Evolutionary conservation across 2,797 vertebrate genomes (phyloP).

Genomic region (Echiichthys vipera): DNA sequence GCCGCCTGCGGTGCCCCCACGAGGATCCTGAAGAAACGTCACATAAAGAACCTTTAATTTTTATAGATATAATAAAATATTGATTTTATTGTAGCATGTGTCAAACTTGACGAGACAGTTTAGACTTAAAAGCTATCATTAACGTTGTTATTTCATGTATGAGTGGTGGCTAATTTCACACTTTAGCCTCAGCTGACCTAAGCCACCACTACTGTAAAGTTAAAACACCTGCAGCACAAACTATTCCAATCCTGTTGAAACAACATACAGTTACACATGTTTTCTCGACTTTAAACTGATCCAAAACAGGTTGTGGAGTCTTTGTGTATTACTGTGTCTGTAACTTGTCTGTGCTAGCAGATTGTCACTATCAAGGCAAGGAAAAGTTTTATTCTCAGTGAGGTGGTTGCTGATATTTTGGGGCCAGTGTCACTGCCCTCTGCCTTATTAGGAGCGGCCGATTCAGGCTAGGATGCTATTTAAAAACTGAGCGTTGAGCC

Average conservation of each 20-base stretch:
- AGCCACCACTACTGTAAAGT: background rate
- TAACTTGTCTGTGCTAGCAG: slow-evolving; percentile 5
- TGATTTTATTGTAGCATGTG: background rate
- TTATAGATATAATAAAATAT: background rate
- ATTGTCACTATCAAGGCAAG: slow-evolving; percentile 25
- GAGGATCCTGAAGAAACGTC: slow-evolving; percentile 85
- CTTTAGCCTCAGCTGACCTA: slow-evolving; percentile 9
- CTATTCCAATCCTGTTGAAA: slow-evolving; percentile 4
- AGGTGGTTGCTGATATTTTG: slow-evolving; percentile 79
- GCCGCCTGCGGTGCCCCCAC: slow-evolving; percentile 92
- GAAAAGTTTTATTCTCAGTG: slow-evolving; percentile 68
- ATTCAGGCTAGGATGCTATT: slow-evolving; percentile 81
- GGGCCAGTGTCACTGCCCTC: slow-evolving; percentile 70
- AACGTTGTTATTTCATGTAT: background rate
- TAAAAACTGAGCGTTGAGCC: slow-evolving; percentile 82
- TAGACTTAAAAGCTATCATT: background rate
- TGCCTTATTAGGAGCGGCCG: slow-evolving; percentile 83
- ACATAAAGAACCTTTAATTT: background rate
- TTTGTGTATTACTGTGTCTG: background rate
- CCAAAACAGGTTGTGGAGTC: slow-evolving; percentile 1
- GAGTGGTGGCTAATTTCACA: background rate
- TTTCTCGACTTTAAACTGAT: slow-evolving; percentile 17
- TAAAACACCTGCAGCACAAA: slow-evolving; percentile 27
- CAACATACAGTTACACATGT: background rate
- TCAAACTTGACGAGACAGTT: background rate